Percentiles rank a stretch among this genome's conserved stretches.
phyloP scores from a whole-genome alignment of 2,797 vertebrate genomes.

The Taeniopygia guttata region DNA sequence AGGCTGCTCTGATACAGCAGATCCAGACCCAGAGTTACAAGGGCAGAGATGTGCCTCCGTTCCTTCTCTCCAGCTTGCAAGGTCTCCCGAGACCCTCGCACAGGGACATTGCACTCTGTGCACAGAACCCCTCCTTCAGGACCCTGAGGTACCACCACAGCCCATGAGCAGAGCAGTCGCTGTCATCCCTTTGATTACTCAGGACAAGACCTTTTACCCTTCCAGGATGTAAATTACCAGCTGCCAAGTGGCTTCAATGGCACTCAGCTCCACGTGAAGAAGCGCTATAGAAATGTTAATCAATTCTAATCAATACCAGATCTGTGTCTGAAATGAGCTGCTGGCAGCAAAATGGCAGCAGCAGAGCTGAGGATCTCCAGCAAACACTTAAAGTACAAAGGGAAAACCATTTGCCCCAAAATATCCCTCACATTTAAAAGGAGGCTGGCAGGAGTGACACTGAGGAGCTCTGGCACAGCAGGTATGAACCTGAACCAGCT shows the following conservation, averaged over 20 bases:
- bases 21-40: fast-evolving
- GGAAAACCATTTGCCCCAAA: not conserved
- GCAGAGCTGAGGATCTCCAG: not conserved
- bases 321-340: not conserved
- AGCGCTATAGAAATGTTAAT: not conserved
- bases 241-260: not conserved
- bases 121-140: not conserved
- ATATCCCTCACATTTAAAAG: not conserved
- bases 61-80: not conserved
- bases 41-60: not conserved
- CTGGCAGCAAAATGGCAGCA: not conserved
- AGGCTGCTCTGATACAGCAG: not conserved
- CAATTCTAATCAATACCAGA: not conserved
- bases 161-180: fast-evolving
- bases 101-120: not conserved
- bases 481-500: not conserved
- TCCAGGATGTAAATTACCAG: not conserved
- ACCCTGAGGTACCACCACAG: not conserved
- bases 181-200: not conserved
- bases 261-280: not conserved
- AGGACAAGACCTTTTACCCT: not conserved
- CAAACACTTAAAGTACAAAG: not conserved
- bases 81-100: not conserved
- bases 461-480: not conserved
- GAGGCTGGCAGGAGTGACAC: not conserved